A percentile compares a stretch with the other conserved stretches of the same genome.
These are phyloP conservation scores for Mycteria americana DNA, from an alignment of 2,797 vertebrate species.

Conservation along the genomic window DNA sequence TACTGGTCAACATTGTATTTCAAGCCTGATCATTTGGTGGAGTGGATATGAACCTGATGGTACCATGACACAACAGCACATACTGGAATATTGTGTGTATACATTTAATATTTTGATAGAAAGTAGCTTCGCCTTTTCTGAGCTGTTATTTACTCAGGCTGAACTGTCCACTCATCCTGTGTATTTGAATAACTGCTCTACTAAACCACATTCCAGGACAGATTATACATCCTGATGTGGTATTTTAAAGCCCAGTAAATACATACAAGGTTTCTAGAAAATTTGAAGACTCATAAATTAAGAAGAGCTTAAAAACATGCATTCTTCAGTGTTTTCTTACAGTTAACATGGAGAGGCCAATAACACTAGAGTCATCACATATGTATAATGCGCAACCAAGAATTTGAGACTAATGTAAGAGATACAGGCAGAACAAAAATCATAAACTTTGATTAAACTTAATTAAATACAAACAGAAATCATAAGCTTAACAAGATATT, in stretches of 20 bases:
- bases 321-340: neutral
- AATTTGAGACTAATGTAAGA: neutral
- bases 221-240: neutral
- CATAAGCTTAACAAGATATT: neutral
- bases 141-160: neutral
- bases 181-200: neutral
- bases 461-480: neutral
- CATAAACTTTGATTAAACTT: slow-evolving; percentile 13
- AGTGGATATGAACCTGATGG: neutral
- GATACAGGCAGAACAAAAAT: neutral
- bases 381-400: neutral
- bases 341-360: neutral
- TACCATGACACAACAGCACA: neutral
- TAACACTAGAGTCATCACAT: neutral
- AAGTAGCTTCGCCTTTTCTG: neutral
- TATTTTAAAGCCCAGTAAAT: neutral
- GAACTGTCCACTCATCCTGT: neutral
- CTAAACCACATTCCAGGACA: neutral
- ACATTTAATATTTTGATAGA: neutral
- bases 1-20: neutral
- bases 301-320: neutral
- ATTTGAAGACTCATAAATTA: neutral
- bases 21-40: neutral
- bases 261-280: neutral
- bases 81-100: neutral